Percentiles rank a stretch among this genome's conserved stretches.
phyloP scores from a whole-genome alignment of 2,113 vertebrate genomes.

The Hemiprocne comata region DNA sequence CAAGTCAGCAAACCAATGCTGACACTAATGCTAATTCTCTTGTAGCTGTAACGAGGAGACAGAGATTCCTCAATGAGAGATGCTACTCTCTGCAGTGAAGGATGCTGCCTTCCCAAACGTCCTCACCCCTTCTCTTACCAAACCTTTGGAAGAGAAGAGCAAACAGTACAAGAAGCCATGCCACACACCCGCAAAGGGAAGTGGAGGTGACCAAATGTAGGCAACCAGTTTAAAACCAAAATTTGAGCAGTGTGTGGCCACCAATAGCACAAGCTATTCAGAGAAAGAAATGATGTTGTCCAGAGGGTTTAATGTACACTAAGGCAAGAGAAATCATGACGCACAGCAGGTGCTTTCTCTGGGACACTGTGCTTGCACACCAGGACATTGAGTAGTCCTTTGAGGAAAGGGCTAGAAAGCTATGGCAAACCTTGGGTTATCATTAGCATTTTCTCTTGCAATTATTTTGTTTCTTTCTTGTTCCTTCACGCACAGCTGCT shows the following conservation, averaged over 20 bases:
- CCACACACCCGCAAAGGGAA: not conserved
- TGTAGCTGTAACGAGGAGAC: not conserved
- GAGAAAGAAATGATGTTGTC: not conserved
- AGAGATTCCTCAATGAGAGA: not conserved
- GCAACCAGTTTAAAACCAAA: not conserved
- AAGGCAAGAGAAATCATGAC: not conserved
- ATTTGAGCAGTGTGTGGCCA: not conserved
- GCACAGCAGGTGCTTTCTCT: not conserved
- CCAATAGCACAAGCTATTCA: not conserved
- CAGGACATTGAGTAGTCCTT: not conserved
- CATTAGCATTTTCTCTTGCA: not conserved
- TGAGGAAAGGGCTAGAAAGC: not conserved
- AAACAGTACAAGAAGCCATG: not conserved
- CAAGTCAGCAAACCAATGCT: not conserved
- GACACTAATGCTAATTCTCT: not conserved
- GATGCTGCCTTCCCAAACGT: not conserved
- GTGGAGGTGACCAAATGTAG: not conserved
- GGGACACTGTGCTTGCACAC: not conserved
- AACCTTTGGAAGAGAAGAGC: not conserved
- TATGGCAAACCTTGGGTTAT: not conserved
- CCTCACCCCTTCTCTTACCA: not conserved
- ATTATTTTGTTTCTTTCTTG: not conserved
- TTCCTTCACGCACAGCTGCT: not conserved
- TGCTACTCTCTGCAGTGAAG: not conserved
- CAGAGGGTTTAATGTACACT: not conserved